Base-by-base conservation (phyloP, 1,140 invertebrate species). In the Tribolium madens region DNA sequence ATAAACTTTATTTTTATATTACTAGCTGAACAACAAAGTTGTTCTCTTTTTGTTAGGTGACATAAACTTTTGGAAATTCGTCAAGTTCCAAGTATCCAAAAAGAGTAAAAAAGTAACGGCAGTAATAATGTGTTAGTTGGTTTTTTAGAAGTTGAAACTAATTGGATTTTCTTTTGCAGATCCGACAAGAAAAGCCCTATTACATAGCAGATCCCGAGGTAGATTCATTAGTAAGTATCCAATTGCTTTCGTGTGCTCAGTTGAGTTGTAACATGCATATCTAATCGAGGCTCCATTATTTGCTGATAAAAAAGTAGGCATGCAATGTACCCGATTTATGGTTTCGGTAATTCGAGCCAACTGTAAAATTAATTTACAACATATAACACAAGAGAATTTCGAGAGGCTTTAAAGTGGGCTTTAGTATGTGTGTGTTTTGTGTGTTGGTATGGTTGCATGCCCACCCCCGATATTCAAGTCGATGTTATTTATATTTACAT, bases 141-240 rank as follows among this genome's bases (percentile, higher is more conserved):
- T 64, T 64, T 64, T 64, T 64, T 17, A 33, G 2, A 3, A n/a
- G 21, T 64, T n/a, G 57, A 64, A 18, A 64, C 57, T 64, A 64
- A 64, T 64, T 64, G 57, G 57, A 64, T 64, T 88, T 90, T 88
- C 88, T 88, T 88, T 93, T 94, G 84, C 94, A 98, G 96, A 97
- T 97, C 91, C 93, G 96, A 89, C 94, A 96, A 92, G 96, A 98
- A 90, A 97, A 97, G 91, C 96, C 96, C 85, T 98, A 97, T 91
- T 98, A 98, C 89, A 95, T 96, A 89, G 96, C 97, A 85, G 96
- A 98, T 89, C 96, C 96, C 85, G 97, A 98, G 93, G 94, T 98
- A 87, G 97, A 98, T 89, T 97, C 96, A 90, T 91, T 98, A 91
- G 96, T 98, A 91, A 97, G 96, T 96, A 79, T 60, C 15, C 18